Evolutionary conservation across 2,797 vertebrate genomes (phyloP).

Genomic region (Triplophysa yarkandensis): DNA sequence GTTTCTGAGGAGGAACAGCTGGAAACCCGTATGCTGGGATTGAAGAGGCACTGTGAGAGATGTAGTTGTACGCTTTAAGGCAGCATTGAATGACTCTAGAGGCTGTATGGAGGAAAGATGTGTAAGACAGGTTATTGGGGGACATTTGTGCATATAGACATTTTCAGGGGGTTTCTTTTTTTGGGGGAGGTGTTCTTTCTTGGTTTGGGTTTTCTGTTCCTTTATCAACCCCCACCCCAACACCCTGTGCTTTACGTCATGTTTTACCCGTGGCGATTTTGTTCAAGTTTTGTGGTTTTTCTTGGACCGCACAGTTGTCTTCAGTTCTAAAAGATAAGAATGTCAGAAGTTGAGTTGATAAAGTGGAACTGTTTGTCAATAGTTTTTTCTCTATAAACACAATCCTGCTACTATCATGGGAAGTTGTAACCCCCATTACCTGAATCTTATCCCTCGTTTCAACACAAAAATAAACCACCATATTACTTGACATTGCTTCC

Average conservation of each 20-base stretch:
- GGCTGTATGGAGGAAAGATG: slow-evolving; percentile 42
- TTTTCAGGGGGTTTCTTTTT: slow-evolving; percentile 50
- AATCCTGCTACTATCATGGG: slow-evolving; percentile 51
- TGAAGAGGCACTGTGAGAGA: slow-evolving; percentile 36
- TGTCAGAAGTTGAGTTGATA: slow-evolving; percentile 31
- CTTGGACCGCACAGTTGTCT: slow-evolving; percentile 49
- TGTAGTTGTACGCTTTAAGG: slow-evolving; percentile 32
- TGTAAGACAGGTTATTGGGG: slow-evolving; percentile 39
- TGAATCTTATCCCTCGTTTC: slow-evolving; percentile 6
- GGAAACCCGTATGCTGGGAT: slow-evolving; percentile 18
- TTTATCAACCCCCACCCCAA: slow-evolving; percentile 39
- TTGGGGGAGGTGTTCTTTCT: slow-evolving; percentile 47
- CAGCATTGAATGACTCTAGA: slow-evolving; percentile 34
- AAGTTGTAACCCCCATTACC: slow-evolving; percentile 38
- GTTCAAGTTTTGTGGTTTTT: slow-evolving; percentile 54
- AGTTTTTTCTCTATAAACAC: slow-evolving; percentile 35
- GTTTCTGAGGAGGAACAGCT: slow-evolving; percentile 3
- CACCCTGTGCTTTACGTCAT: slow-evolving; percentile 42
- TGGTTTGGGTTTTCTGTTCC: slow-evolving; percentile 55
- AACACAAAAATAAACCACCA: slow-evolving; percentile 41
- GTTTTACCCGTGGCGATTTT: slow-evolving; percentile 53
- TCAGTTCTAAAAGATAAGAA: slow-evolving; percentile 43
- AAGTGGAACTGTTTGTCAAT: slow-evolving; percentile 56
- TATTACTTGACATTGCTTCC: slow-evolving; percentile 57
- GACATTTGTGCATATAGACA: slow-evolving; percentile 55